Evolutionary conservation across 2,888 invertebrate species (phyloP).

Genomic region (Clivina fossor): DNA sequence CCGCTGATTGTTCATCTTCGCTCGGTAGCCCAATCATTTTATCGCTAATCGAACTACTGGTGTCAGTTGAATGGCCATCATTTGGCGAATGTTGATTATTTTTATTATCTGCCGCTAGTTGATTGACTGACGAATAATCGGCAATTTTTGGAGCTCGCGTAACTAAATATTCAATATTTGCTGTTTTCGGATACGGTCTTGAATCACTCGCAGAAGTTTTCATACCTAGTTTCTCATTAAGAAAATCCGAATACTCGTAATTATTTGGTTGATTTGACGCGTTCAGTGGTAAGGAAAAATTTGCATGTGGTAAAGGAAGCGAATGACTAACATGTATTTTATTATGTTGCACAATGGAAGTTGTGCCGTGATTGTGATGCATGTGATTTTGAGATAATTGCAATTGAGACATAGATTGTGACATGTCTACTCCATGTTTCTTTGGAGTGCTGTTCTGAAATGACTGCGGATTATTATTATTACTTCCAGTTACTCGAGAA

Average conservation of each 20-base stretch:
- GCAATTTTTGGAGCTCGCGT: constrained; percentile 49
- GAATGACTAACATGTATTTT: constrained; percentile 54
- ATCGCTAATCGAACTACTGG: constrained; percentile 57
- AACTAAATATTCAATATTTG: constrained; percentile 55
- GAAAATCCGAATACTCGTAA: neutral
- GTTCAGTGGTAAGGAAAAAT: constrained; percentile 51
- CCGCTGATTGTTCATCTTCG: constrained; percentile 62
- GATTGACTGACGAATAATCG: constrained; percentile 44
- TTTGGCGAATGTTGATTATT: constrained; percentile 53
- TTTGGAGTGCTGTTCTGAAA: constrained; percentile 1
- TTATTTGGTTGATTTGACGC: constrained; percentile 45
- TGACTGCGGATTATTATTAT: neutral
- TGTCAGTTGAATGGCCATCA: constrained; percentile 58
- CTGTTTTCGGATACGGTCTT: constrained; percentile 53
- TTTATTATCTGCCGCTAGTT: constrained; percentile 44
- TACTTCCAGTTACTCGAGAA: constrained; percentile 45
- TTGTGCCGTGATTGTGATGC: constrained; percentile 50
- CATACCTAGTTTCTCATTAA: constrained; percentile 36
- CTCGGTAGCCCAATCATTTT: constrained; percentile 45
- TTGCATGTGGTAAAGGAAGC: constrained; percentile 52
- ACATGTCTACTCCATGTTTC: constrained; percentile 8
- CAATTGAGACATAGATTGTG: constrained; percentile 46
- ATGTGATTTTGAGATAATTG: constrained; percentile 43
- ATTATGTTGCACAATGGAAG: constrained; percentile 50
- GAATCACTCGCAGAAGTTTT: constrained; percentile 50